Base-by-base conservation (phyloP, 2,888 invertebrate species). In the Drosophila cracens region DNA sequence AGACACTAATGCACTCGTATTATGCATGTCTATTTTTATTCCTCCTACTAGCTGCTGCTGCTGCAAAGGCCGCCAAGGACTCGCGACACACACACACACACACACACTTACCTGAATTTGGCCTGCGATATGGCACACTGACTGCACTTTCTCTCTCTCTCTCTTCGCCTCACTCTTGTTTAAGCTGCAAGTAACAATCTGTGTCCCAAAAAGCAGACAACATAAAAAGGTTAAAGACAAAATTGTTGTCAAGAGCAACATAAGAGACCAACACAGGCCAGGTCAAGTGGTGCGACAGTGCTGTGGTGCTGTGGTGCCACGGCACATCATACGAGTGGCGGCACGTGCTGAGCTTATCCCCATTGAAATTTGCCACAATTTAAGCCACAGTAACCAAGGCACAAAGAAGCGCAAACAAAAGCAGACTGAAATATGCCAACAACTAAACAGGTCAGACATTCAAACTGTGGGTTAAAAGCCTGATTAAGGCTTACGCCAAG, bases 1-100 rank as follows among this genome's bases (percentile, higher is more conserved):
- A 83, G 89, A 89, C 85, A 89, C 87, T 80, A 75, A 86, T 80
- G 77, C 76, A 89, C 87, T 79, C 89, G 89, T 87, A 78, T 79
- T 86, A 87, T 89, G 89, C 78, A 87, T 88, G 87, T 79, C 68
- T 65, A 18, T 61, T 68, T 49, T 49, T 72, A 68, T 49, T 52
- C 49, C 16, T 34, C 21, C 27, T 29, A 31, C 69, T 38, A 70
- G 68, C 70, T 70, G 69, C 64, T 57, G 51, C 25, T 48, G 53
- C 13, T 21, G 11, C 58, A 48, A 40, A 21, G n/a, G 21, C 21
- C 40, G 69, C 70, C 27, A 76, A 76, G 61, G 52, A 51, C 49
- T 69, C 51, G 46, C 21, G 34, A 38, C 52, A 54, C 34, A 70
- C 40, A 56, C 36, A 54, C 33, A 51, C 36, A 40, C 27, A n/a